phyloP scores from a whole-genome alignment of 2,113 vertebrate genomes.

The Scartelaos histophorus region DNA sequence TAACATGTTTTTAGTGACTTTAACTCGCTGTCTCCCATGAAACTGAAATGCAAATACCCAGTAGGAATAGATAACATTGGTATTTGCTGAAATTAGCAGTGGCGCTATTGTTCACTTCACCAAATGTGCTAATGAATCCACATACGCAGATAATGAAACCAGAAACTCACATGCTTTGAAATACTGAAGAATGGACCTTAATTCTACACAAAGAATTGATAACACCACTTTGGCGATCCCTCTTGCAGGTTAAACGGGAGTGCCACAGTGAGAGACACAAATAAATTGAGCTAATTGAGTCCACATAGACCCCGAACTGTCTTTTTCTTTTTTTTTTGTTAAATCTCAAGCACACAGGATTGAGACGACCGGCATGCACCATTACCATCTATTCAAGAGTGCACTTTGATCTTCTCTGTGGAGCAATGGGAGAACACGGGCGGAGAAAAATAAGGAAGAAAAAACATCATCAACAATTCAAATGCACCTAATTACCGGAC shows the following conservation, averaged over 20 bases:
- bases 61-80: too few species aligned
- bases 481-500: slow-evolving; percentile 77
- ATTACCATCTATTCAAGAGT: slow-evolving; percentile 75
- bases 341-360: slow-evolving; percentile 59
- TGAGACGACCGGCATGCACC: slow-evolving; percentile 64
- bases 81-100: too few species aligned
- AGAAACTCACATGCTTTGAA: not conserved
- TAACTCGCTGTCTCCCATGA: too few species aligned
- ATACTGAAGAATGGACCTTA: not conserved
- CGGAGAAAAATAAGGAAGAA: slow-evolving; percentile 49
- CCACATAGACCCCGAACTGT: slow-evolving; percentile 59
- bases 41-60: too few species aligned
- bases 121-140: too few species aligned
- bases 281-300: slow-evolving; percentile 70
- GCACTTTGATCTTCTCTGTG: slow-evolving; percentile 78
- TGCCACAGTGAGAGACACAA: slow-evolving; percentile 41
- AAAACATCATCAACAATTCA: slow-evolving; percentile 81
- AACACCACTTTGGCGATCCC: slow-evolving; percentile 13
- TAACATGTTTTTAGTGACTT: too few species aligned
- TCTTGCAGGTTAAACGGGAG: slow-evolving; percentile 55
- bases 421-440: slow-evolving; percentile 48
- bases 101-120: too few species aligned
- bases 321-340: slow-evolving; percentile 52
- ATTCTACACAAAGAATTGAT: not conserved
- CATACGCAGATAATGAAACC: too few species aligned